Evolutionary conservation across 2,888 invertebrate species (phyloP), one percentile per base, ranked within the genome.

Genomic region (Julus scandinavius): DNA sequence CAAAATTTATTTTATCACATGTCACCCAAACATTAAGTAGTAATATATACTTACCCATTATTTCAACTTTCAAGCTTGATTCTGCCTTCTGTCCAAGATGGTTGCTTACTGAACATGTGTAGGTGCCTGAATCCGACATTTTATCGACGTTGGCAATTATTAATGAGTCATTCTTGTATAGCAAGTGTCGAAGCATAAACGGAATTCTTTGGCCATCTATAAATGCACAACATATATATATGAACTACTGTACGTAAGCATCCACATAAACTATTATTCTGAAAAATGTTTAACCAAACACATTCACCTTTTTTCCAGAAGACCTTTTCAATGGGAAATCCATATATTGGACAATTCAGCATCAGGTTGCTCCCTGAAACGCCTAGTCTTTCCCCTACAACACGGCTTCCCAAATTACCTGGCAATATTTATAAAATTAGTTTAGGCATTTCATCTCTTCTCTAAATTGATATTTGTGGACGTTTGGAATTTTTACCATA

Each of bases 121-220:
- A 92, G 80, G 90, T 89, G 3, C 92, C 92, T 29, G 91, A 91
- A 89, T 92, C 92, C 63, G 91, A 90, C 80, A 90, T 88, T 86
- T 91, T 45, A 45, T 45, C 1, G 45, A 45, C 91, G 89, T 92
- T 91, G n/a, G 92, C 91, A 85, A 91, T 91, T 49, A 91, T 89
- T 6, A 92, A 91, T 38, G 90, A 90, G 11, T 92, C 92, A 88
- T 92, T 91, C 6, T 89, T 85, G n/a, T 90, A 90, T 20, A 90
- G 89, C 40, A 90, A 90, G 88, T 92, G 92, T n/a, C 92, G 90
- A 89, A 92, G 92, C 90, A 92, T 91, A 80, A 91, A 90, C 41
- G 92, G 92, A 72, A 92, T 90, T 41, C 89, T 88, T 15, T 89
- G 89, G 1, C 90, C 91, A 85, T 90, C 92, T 45, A 45, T 45